These are phyloP conservation scores for Callitettix versicolor DNA, from an alignment of 1,140 invertebrate genomes.

Conservation along the genomic window DNA sequence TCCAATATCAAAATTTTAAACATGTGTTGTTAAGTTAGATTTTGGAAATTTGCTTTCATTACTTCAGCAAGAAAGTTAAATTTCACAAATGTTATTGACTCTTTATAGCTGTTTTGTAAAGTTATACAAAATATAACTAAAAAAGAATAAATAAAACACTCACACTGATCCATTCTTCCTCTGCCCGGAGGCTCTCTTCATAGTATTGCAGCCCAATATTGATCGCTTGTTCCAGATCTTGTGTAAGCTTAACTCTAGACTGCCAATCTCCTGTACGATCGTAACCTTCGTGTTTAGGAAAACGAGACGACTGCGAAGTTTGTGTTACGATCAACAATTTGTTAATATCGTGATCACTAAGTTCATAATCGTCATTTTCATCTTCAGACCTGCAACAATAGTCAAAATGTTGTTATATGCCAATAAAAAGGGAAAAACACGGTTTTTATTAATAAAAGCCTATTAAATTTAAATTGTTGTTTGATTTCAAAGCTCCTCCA, in stretches of 20 bases:
- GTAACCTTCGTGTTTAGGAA: constrained; percentile 75
- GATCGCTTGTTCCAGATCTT: constrained; percentile 86
- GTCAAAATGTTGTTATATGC: constrained; percentile 15
- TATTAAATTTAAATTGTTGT: too few species aligned
- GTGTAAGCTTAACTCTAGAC: constrained; percentile 79
- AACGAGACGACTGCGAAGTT: constrained; percentile 38
- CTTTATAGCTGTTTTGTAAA: too few species aligned
- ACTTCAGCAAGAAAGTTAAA: too few species aligned
- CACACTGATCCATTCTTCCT: constrained; percentile 11
- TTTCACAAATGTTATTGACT: too few species aligned
- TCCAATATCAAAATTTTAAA: too few species aligned
- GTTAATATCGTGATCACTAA: constrained; percentile 86
- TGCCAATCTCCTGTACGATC: constrained; percentile 79
- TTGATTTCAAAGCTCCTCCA: too few species aligned
- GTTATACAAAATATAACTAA: too few species aligned
- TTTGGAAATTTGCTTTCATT: too few species aligned
- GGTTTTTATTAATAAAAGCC: too few species aligned
- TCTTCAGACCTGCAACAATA: constrained; percentile 46
- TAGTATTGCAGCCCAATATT: constrained; percentile 92
- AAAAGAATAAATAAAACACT: too few species aligned
- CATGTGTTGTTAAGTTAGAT: too few species aligned
- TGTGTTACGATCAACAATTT: constrained; percentile 95
- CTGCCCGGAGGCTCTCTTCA: constrained; percentile 61
- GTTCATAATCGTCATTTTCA: constrained; percentile 76
- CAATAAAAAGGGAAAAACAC: too few species aligned